Evolutionary conservation across 2,888 invertebrate genomes (phyloP), one percentile per base, ranked within the genome.

Genomic region (Eilema depressum): DNA sequence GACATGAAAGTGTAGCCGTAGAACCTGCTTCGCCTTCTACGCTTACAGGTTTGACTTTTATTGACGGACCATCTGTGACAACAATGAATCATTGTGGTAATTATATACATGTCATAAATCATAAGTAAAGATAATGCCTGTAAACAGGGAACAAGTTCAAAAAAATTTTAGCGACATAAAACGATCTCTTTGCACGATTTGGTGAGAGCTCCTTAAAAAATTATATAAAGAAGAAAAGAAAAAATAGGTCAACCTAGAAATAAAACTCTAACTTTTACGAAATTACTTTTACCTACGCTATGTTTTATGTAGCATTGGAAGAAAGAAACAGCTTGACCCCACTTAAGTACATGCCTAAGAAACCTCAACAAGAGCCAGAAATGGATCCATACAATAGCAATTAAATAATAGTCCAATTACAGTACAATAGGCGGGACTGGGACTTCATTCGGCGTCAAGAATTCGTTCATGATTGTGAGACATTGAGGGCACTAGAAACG

Each of bases 1-100:
- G 96, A 87, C 99, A 99, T 25, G 96, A 96, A 78, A 99, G 93
- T 14, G 97, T 97, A 1, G 97, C 97, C 23, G 96, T 96, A 0
- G 97, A 96, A 2, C 98, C 98, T 14, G 97, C 88, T 82, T 98
- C 98, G 0, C 98, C 98, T 88, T 98, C 98, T 30, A 98, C 96
- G 78, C 97, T 97, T 74, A 96, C 95, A 1, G 98, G 98, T 74
- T 96, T 96, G 62, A 96, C 96, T 77, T 96, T 96, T 87, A 98
- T 98, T 69, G 96, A 96, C 20, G 98, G 98, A 66, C 98, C 98
- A 93, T 98, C 98, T 98, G 93, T 33, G 56, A 37, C 25, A 33
- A 7, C 5, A 17, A 28, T 28, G 28, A 12, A 17, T 26, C 8
- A 28, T 59, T 26, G 4, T 11, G 11, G 23, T 5, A 23, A 56